Evolutionary conservation across 2,113 vertebrate genomes (phyloP), one percentile per base, ranked within the genome.

Genomic region (Sebastes fasciatus): DNA sequence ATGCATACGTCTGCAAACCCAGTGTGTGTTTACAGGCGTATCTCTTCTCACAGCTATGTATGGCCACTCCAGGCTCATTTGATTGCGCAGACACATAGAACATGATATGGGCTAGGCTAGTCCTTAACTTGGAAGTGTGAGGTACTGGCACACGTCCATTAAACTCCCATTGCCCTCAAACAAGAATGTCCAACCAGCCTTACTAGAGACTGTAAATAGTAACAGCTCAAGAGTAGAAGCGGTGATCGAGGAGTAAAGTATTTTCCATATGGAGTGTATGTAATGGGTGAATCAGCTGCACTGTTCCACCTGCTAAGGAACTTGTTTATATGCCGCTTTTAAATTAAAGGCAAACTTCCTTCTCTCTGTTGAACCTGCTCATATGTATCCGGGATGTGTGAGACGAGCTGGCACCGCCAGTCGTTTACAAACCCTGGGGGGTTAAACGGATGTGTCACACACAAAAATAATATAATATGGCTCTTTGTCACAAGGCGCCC

Each of bases 101-200:
- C 26, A 52, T 13, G 71, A 89, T 74, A 74, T 14, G n/a, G 52
- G 55, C 51, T 68, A 26, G 72, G 45, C 40, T 51, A 4, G 48
- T 49, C 21, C 57, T 82, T 54, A 66, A 83, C 72, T 74, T 80
- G 63, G 76, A 91, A 63, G 61, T 79, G 65, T 83, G 43, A 82
- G 43, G 16, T 40, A 43, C 55, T 88, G 77, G 77, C 83, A 77
- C 23, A 55, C 2, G 6, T 78, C 77, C 74, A 70, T 17, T 70
- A 45, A 80, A 76, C 77, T 82, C 58, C 55, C 14, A 49, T 9
- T 87, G 79, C 40, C 63, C 73, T 88, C 52, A 55, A 65, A 77
- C 57, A 73, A 64, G 85, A 85, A 77, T 65, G 79, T 75, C 67
- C 82, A 82, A 54, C 63, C 72, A 71, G 74, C 21, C 17, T 57